phyloP scores from a whole-genome alignment of 2,888 invertebrate genomes.

The Leptothorax acervorum region DNA sequence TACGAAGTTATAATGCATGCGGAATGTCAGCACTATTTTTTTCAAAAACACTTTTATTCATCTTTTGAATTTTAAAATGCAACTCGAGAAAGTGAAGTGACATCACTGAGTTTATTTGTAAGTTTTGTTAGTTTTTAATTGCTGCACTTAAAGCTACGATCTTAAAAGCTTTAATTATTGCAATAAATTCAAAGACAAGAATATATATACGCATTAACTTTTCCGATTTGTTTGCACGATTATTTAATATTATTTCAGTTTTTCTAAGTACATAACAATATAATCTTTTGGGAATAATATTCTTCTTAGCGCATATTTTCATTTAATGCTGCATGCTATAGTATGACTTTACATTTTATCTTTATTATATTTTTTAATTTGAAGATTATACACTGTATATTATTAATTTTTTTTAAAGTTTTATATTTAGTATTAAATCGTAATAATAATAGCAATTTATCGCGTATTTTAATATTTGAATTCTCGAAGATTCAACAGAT shows the following conservation, averaged over 20 bases:
- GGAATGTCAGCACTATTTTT: background rate
- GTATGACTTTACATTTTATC: background rate
- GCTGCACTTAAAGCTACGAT: background rate
- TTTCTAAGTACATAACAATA: background rate
- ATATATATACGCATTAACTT: background rate
- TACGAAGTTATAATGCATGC: background rate
- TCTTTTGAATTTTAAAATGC: background rate
- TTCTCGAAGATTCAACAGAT: background rate
- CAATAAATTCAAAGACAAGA: background rate
- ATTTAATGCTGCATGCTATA: background rate
- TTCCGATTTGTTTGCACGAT: background rate
- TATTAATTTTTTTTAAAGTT: background rate
- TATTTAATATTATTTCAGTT: background rate
- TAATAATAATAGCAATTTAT: background rate
- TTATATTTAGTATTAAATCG: background rate
- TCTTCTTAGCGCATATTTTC: background rate
- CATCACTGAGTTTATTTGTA: background rate
- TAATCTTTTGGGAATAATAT: background rate
- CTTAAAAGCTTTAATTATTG: constrained; percentile 12
- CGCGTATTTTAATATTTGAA: background rate
- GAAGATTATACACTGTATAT: background rate
- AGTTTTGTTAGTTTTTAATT: constrained; percentile 29
- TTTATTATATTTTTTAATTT: background rate
- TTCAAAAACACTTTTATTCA: background rate
- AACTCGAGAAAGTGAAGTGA: background rate